A percentile compares a stretch with the other conserved stretches of the same genome.
phyloP scores from a whole-genome alignment of 2,797 vertebrate genomes.

The Falco berigora region DNA sequence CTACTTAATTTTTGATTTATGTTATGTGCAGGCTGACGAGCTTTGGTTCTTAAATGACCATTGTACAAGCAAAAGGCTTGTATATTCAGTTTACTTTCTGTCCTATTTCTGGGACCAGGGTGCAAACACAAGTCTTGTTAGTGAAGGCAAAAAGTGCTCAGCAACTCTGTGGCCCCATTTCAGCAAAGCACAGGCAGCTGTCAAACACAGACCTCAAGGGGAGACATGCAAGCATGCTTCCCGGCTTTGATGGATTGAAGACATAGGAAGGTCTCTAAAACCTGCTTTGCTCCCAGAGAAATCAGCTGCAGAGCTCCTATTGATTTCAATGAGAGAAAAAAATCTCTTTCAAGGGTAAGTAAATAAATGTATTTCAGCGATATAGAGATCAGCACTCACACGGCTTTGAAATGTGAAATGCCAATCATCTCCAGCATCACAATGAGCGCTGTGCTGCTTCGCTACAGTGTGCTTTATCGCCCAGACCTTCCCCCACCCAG shows the following conservation, averaged over 20 bases:
- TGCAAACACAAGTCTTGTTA: background rate
- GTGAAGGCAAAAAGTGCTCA: background rate
- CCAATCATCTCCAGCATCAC: background rate
- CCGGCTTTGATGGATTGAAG: background rate
- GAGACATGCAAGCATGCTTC: background rate
- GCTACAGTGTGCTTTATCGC: background rate
- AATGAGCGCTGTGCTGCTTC: background rate
- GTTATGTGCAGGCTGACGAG: background rate
- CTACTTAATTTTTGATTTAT: background rate
- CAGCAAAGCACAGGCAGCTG: background rate
- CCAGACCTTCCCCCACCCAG: background rate
- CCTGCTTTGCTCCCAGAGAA: background rate
- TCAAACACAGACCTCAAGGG: background rate
- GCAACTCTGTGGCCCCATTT: rapidly evolving
- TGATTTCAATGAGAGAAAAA: background rate
- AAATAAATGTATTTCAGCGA: background rate
- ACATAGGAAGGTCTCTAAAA: background rate
- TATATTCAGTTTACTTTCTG: background rate
- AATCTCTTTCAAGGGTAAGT: background rate
- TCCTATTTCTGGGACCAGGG: background rate
- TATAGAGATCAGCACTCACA: background rate
- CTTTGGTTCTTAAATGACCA: background rate
- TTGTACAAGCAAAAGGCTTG: background rate
- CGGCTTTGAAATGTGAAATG: background rate
- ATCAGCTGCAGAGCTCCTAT: background rate